These are phyloP conservation scores for Abrostola tripartita DNA, from an alignment of 2,888 invertebrate genomes.

Conservation along the genomic window DNA sequence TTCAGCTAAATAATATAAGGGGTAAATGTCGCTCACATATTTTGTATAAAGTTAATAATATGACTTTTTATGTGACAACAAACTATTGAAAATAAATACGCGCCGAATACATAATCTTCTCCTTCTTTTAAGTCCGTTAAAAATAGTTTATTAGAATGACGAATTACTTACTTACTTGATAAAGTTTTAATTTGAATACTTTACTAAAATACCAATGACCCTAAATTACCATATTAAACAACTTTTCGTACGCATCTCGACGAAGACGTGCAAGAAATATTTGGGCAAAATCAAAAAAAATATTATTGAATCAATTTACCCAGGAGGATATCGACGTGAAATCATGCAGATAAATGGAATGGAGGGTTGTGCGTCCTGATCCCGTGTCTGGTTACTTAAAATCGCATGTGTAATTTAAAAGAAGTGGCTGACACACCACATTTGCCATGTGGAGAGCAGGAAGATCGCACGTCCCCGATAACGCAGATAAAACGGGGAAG, in stretches of 20 bases:
- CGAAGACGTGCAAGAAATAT: constrained; percentile 49
- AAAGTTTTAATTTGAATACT: no score
- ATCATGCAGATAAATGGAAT: constrained; percentile 75
- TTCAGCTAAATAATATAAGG: no score
- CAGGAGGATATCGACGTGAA: constrained; percentile 70
- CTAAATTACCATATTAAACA: not conserved
- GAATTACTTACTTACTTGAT: no score
- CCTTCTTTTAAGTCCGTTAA: no score
- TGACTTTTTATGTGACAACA: no score
- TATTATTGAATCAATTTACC: constrained; percentile 78
- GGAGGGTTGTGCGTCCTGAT: constrained; percentile 62
- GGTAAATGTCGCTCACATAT: no score
- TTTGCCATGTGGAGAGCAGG: constrained; percentile 50
- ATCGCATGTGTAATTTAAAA: constrained; percentile 81
- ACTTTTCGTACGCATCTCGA: constrained; percentile 12
- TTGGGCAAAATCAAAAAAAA: constrained; percentile 64
- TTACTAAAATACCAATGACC: no score
- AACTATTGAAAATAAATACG: no score
- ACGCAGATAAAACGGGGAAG: constrained; percentile 51
- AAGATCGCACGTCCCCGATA: constrained; percentile 58
- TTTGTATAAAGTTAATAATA: no score
- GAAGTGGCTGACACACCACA: constrained; percentile 62
- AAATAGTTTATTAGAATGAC: no score
- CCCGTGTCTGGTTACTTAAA: constrained; percentile 74
- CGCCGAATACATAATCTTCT: no score